Base-by-base conservation (phyloP, 2,113 vertebrate genomes). In the Uria lomvia region DNA sequence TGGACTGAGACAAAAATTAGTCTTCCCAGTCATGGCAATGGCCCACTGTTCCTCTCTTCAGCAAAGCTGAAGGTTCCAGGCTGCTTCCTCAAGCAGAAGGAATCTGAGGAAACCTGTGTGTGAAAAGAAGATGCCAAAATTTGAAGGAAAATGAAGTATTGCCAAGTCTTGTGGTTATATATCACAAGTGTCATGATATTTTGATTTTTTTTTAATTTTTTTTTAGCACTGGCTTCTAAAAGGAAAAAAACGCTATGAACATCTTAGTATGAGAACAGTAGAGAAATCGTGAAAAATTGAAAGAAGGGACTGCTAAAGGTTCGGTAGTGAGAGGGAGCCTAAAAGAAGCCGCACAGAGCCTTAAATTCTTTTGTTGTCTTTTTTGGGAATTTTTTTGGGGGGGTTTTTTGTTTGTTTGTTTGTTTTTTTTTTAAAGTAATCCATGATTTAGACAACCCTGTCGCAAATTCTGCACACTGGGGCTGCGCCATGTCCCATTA, bases 131-230 rank as follows among this genome's bases (percentile, higher is more conserved):
- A 77, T 24, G 34, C 77, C 90, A 75, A 89, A 89, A 87, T 96
- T 60, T 87, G 87, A 93, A 93, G 58, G 53, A 58, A 91, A 75
- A 73, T 58, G 47, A 91, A 94, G 42, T 87, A 68, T 91, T 90
- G 92, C 81, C 92, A 96, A 96, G 74, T 79, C 74, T 75, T 81
- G 74, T 87, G 73, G 66, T 85, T 95, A 30, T 43, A 74, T 56
- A 94, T 89, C 73, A 74, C 68, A 91, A 94, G 52, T 65, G 60
- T 91, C 83, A 62, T 8, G 70, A 66, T 94, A 86, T 80, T 91
- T 91, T 79, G 27, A 50, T 42, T 87, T 58, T 23, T 60, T 6
- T 53, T n/a, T 20, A 20, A 27, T 7, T 12, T 94, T 91, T 92
- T 89, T 92, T 83, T 60, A 89, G 40, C 43, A 4, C 47, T 70